Evolutionary conservation across 2,113 vertebrate genomes (phyloP).

Genomic region (Archocentrus centrarchus): DNA sequence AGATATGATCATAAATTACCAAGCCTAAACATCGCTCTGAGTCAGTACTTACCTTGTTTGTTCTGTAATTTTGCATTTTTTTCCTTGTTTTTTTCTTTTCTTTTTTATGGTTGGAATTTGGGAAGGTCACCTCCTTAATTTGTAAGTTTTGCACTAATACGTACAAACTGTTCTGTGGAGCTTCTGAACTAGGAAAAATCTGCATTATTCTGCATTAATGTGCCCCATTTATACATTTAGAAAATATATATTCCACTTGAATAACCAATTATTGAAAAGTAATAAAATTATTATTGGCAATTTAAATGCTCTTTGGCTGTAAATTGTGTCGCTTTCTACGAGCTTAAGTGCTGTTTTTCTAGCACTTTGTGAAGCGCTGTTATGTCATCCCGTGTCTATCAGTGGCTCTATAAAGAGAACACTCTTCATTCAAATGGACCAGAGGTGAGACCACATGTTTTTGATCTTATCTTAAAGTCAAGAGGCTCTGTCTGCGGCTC

Average conservation of each 20-base stretch:
- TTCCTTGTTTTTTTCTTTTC: background rate
- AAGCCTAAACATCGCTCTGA: background rate
- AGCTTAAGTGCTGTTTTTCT: constrained; percentile 29
- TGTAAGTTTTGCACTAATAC: background rate
- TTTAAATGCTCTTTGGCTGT: constrained; percentile 30
- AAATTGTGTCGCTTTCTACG: background rate
- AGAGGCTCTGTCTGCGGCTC: constrained; percentile 23
- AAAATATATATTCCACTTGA: background rate
- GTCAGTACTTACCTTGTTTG: background rate
- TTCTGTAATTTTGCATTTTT: background rate
- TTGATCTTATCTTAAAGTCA: constrained; percentile 31
- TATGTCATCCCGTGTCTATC: constrained; percentile 28
- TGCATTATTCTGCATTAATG: background rate
- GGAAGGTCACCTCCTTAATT: background rate
- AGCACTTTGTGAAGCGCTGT: constrained; percentile 35
- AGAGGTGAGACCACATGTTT: constrained; percentile 14
- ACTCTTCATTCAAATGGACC: constrained; percentile 29
- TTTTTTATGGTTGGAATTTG: background rate
- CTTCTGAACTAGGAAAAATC: background rate
- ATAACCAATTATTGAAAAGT: constrained; percentile 12
- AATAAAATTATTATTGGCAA: constrained; percentile 41
- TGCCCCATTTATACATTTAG: background rate
- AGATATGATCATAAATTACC: background rate
- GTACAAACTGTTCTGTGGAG: background rate
- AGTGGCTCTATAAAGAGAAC: constrained; percentile 3